Evolutionary conservation across 2,113 vertebrate species (phyloP), one percentile per base, ranked within the genome.

Genomic region (Pongo abelii): DNA sequence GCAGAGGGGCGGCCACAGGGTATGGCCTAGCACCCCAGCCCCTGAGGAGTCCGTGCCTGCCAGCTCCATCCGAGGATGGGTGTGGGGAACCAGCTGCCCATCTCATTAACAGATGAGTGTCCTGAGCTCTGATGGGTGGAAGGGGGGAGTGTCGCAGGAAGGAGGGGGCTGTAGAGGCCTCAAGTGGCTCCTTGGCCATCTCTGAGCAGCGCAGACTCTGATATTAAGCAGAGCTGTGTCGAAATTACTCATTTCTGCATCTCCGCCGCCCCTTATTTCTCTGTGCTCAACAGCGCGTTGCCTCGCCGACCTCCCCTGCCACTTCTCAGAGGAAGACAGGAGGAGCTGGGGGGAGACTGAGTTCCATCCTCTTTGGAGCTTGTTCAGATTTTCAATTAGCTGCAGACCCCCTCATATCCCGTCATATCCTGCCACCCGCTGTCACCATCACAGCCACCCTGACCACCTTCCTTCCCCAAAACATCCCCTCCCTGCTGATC

Each of bases 301-400:
- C 40, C 88, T 72, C n/a, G 14, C 52, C 2, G 32, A 92, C 77
- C 87, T 85, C 61, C 59, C 2, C 32, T 88, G 93, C 52, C 52
- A 30, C 72, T 91, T 92, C 70, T 74, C 57, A 48, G 75, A 94
- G 84, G 75, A 81, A 64, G 89, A 89, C 50, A 67, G 83, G 52
- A 79, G 57, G 27, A 69, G 81, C 59, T 13, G 4, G 27, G 67
- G 64, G 46, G 32, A 89, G 88, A 55, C 70, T 2, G 1, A 61
- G 61, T 50, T 23, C 77, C 20, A 8, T 57, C 84, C 57, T 91
- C 59, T 86, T 85, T 43, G 75, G 69, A 88, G 64, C 79, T 57
- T 50, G 84, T 74, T 87, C 93, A 72, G 86, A 87, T 80, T 93
- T 89, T 89, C 79, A 80, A 69, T 84, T 89, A 88, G 74, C 64